A percentile compares a stretch with the other conserved stretches of the same genome.
Conservation (phyloP, 1,140 invertebrate species). For the Trichogramma pretiosum region DNA sequence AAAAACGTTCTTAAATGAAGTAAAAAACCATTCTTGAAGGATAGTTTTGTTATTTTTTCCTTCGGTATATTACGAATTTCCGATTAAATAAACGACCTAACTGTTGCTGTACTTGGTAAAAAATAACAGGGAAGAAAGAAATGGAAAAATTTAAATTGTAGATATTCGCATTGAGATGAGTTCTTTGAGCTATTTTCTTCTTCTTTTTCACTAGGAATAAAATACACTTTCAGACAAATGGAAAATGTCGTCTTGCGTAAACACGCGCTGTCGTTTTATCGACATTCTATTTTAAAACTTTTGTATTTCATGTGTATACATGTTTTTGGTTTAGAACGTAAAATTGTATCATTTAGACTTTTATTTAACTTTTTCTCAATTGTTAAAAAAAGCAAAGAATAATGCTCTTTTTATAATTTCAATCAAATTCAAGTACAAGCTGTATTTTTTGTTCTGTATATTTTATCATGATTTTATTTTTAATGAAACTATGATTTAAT, state of each 20-base stretch:
- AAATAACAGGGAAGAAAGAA: not conserved
- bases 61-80: not conserved
- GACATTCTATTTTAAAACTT: conserved; percentile 1
- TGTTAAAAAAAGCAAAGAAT: not conserved
- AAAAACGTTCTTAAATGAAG: no score
- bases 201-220: conserved; percentile 5
- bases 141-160: no score
- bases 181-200: not conserved
- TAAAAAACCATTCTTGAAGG: no score
- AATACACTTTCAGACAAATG: conserved; percentile 3
- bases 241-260: conserved; percentile 8
- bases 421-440: no score
- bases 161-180: conserved; percentile 8
- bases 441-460: no score
- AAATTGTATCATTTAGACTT: no score
- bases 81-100: not conserved
- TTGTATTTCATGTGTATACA: no score
- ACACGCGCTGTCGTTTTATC: conserved; percentile 5
- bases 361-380: not conserved
- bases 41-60: conserved; percentile 4
- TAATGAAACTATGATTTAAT: no score
- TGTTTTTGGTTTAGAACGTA: no score
- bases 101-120: not conserved
- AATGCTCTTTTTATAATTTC: no score
- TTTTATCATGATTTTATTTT: no score